These are phyloP conservation scores for Nephila pilipes DNA, from an alignment of 1,140 invertebrate species.

Conservation along the genomic window DNA sequence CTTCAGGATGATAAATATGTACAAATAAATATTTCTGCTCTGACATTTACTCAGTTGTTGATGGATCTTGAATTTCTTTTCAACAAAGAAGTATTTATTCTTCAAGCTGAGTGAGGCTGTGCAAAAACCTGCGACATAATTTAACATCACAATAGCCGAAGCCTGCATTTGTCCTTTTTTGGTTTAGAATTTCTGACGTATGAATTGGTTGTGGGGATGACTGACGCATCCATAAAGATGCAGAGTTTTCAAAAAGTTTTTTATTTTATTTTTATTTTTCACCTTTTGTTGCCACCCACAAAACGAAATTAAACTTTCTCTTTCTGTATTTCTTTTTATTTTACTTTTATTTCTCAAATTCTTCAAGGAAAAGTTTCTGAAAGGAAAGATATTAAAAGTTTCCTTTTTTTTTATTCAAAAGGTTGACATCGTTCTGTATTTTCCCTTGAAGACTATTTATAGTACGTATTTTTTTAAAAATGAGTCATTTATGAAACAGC, in stretches of 20 bases:
- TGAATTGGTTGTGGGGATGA: not conserved
- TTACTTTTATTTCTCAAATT: not conserved
- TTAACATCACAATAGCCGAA: not conserved
- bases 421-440: too few relatives aligned
- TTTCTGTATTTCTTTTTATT: not conserved
- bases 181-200: not conserved
- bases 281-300: not conserved
- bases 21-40: conserved; percentile 7
- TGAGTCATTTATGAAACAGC: too few relatives aligned
- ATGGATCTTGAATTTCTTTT: not conserved
- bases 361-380: too few relatives aligned
- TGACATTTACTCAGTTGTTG: not conserved
- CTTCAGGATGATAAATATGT: conserved; percentile 1
- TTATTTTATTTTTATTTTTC: not conserved
- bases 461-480: too few relatives aligned
- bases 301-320: not conserved
- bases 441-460: too few relatives aligned
- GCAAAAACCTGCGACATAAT: not conserved
- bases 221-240: not conserved
- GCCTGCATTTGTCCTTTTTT: not conserved
- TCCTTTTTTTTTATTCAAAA: too few relatives aligned
- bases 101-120: not conserved
- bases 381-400: too few relatives aligned
- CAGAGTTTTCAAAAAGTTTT: not conserved
- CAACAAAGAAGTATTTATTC: not conserved